Percentiles rank a stretch among this genome's conserved stretches.
Conservation (phyloP, 2,113 vertebrate genomes). For the Pangasianodon gigas region DNA sequence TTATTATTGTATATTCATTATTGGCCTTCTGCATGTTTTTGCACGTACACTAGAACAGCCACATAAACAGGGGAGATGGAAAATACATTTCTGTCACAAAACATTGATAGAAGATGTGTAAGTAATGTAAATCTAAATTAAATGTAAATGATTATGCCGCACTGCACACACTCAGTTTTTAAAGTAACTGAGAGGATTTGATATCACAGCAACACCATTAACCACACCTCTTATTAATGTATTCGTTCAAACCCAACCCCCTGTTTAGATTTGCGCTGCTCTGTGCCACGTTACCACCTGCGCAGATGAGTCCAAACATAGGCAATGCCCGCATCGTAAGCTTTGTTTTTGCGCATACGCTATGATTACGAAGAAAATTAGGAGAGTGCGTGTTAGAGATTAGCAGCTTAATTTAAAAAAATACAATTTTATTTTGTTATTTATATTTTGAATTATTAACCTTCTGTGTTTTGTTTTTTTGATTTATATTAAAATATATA, state of each 20-base stretch:
- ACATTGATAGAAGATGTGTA: not conserved
- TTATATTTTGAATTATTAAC: not conserved
- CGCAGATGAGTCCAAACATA: not conserved
- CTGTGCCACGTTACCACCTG: not conserved
- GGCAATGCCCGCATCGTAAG: not conserved
- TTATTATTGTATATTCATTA: not conserved
- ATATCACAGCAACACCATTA: not conserved
- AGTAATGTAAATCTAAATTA: not conserved
- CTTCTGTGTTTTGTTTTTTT: not conserved
- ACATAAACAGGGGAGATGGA: not conserved
- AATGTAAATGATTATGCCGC: not conserved
- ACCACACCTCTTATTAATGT: not conserved
- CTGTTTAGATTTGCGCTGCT: not conserved
- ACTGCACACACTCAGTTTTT: not conserved
- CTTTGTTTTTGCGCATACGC: not conserved
- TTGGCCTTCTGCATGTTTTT: not conserved
- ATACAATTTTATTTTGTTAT: not conserved
- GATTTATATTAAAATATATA: not conserved
- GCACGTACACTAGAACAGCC: not conserved
- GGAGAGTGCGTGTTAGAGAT: not conserved
- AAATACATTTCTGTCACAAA: not conserved
- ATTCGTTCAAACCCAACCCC: not conserved
- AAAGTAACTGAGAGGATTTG: not conserved
- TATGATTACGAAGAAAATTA: not conserved
- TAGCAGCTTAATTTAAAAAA: not conserved